Percentiles rank a stretch among this genome's conserved stretches.
Conservation (phyloP, 2,797 vertebrate species). For the Glyptemys insculpta region DNA sequence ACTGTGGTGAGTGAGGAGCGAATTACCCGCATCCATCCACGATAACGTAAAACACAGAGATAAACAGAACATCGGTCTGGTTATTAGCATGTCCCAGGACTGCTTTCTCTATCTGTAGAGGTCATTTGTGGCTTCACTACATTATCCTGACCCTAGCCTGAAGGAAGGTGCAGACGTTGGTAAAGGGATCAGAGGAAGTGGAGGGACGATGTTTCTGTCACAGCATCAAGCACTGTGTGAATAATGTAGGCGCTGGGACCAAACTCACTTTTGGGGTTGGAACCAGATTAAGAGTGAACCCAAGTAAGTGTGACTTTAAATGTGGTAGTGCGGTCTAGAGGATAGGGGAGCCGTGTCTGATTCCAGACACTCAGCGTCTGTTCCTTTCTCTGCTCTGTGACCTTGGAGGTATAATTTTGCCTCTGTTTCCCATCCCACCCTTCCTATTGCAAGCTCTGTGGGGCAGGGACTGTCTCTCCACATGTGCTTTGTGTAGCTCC, state of each 20-base stretch:
- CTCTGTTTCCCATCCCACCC: neutral
- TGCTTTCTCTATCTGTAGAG: neutral
- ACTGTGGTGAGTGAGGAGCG: no score
- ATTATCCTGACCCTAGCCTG: neutral
- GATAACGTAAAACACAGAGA: no score
- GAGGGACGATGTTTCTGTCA: neutral
- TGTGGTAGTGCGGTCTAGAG: neutral
- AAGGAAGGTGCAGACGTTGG: neutral
- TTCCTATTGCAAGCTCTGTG: neutral
- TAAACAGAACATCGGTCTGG: neutral
- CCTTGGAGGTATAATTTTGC: neutral
- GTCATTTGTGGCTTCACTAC: neutral
- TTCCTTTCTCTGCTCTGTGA: neutral
- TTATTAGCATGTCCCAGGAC: neutral
- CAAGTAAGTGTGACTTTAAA: slow-evolving; percentile 41
- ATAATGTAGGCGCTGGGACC: neutral
- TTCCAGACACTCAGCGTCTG: neutral
- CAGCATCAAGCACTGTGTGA: slow-evolving; percentile 33
- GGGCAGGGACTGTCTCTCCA: neutral
- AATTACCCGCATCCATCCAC: no score
- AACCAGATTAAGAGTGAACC: slow-evolving; percentile 17
- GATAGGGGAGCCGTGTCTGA: neutral
- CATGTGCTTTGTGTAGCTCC: neutral
- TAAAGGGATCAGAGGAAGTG: neutral
- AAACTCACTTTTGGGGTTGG: slow-evolving; percentile 55